These are phyloP conservation scores for Falco cherrug DNA, from an alignment of 2,797 vertebrate genomes.

Conservation along the genomic window DNA sequence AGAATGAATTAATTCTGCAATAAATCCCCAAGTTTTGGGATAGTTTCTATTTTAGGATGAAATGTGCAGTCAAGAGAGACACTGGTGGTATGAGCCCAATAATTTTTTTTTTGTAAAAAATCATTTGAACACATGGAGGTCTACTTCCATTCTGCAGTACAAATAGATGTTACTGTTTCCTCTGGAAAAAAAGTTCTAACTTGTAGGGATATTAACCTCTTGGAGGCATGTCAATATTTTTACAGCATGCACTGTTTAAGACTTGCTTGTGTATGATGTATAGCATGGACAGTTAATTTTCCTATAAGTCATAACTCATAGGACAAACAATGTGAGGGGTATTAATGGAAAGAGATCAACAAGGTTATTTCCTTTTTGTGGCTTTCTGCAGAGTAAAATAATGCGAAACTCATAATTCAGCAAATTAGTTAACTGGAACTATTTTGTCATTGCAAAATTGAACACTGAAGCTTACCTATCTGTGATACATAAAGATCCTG, in stretches of 20 bases:
- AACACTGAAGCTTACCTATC: not conserved
- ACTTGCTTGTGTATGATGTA: conserved; percentile 16
- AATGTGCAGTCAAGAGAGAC: not conserved
- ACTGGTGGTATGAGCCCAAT: not conserved
- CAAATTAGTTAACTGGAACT: conserved; percentile 35
- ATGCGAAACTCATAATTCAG: conserved; percentile 60
- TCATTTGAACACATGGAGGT: not conserved
- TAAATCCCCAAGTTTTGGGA: not conserved
- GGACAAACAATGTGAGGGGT: conserved; percentile 44
- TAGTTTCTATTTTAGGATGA: not conserved
- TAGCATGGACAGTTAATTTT: conserved; percentile 40
- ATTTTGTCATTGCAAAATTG: not conserved
- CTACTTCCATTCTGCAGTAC: not conserved
- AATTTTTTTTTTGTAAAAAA: not conserved
- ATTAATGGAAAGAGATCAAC: conserved; percentile 59
- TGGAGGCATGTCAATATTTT: conserved; percentile 49
- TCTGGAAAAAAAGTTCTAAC: conserved; percentile 44
- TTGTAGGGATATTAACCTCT: conserved; percentile 37
- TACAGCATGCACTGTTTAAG: conserved; percentile 35
- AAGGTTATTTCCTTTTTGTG: conserved; percentile 53
- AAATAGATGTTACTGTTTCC: conserved; percentile 53
- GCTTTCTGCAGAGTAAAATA: conserved; percentile 56
- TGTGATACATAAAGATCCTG: not conserved
- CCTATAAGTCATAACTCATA: conserved; percentile 64
- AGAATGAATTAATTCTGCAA: not conserved